Evolutionary conservation across 2,797 vertebrate species (phyloP), one percentile per base, ranked within the genome.

Genomic region (Melopsittacus undulatus): DNA sequence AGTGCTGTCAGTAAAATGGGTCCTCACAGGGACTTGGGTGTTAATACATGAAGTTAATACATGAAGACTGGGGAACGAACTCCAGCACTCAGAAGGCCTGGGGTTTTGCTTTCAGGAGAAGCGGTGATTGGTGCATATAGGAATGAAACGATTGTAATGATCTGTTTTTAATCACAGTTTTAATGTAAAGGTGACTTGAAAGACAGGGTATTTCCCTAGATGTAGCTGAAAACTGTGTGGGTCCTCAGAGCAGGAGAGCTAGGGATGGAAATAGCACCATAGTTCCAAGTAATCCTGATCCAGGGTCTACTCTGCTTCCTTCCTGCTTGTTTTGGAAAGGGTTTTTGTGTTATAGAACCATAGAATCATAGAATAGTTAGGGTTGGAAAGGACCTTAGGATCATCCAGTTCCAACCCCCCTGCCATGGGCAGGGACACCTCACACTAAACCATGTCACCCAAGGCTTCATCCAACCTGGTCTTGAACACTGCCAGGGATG

Each of bases 311-410:
- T 49, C 24, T 19, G 49, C 29, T 22, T 54, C 48, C 36, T 18
- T 68, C 48, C 52, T 1, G 5, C 51, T 54, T 3, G 2, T 19
- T 67, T n/a, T 68, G 29, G 48, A 51, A 24, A 24, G 29, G 5
- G 3, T 9, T 46, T 56, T 72, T 0, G 0, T 6, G 11, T 32
- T 49, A n/a, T n/a, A n/a, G n/a, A n/a, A n/a, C n/a, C n/a, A n/a
- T n/a, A n/a, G n/a, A n/a, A n/a, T n/a, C n/a, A n/a, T n/a, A n/a
- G n/a, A n/a, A n/a, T n/a, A n/a, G n/a, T n/a, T n/a, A n/a, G n/a
- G n/a, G n/a, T n/a, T n/a, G n/a, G n/a, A n/a, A n/a, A n/a, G n/a
- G n/a, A n/a, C n/a, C n/a, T n/a, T n/a, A n/a, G n/a, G n/a, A n/a
- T n/a, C n/a, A n/a, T n/a, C n/a, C n/a, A n/a, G n/a, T n/a, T n/a